Base-by-base conservation (phyloP, 2,888 invertebrate species). In the Bellardia pandia region DNA sequence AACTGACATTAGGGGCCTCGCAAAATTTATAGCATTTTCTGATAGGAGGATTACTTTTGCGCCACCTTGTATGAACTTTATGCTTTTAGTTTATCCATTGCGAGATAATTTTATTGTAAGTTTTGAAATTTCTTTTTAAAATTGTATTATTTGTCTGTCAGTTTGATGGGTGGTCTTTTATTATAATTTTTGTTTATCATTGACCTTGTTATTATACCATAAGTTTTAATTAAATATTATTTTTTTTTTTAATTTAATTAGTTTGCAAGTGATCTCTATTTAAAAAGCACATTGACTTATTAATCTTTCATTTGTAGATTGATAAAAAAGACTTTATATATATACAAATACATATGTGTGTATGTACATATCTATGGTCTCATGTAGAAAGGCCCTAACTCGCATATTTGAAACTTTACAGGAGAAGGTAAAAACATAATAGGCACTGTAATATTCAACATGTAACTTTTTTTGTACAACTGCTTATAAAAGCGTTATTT, bases 181-280 rank as follows among this genome's bases (percentile, higher is more conserved):
- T 51, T 51, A 45, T 45, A 6, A 37, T 45, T 45, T 45, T 45
- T 9, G 9, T 13, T 51, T 51, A n/a, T 51, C 5, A 51, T 51
- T 51, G 51, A 51, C 51, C 51, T 51, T 51, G n/a, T n/a, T 51
- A 51, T n/a, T n/a, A 51, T 51, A n/a, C n/a, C 51, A 51, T 51
- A 5, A n/a, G 2, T 51, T n/a, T 51, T 51, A 51, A 51, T 51
- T 51, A 51, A 51, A 13, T 3, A 2, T 6, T n/a, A n/a, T n/a
- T n/a, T n/a, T n/a, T 51, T n/a, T 51, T 51, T 51, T 51, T 13
- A 48, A 13, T 48, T 48, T 51, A 51, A 51, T 51, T 51, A 51
- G 51, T 51, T 51, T 51, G 14, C n/a, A 51, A 51, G 51, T n/a
- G 6, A 51, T 14, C 6, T 51, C 14, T 51, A 3, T 51, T 51